A percentile compares a stretch with the other conserved stretches of the same genome.
Evolutionary conservation across 2,888 invertebrate genomes (phyloP).

Genomic region (Scaptomyza tumidula): DNA sequence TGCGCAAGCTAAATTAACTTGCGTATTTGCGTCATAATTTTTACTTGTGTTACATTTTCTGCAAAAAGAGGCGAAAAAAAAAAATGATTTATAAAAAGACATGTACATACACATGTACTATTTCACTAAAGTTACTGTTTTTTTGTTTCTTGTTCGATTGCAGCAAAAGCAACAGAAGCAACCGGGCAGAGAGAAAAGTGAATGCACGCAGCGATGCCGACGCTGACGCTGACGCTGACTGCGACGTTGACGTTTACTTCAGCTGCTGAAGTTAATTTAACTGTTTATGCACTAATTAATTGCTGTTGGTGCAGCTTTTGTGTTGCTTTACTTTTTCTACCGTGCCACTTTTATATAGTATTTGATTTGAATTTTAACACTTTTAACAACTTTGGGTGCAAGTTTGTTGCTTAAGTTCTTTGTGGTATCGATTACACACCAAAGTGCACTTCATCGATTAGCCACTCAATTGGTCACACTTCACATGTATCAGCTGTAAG

Average conservation of each 20-base stretch:
- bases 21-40: conserved; percentile 62
- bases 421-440: conserved; percentile 30
- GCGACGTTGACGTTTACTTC: neutral
- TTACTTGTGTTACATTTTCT: conserved; percentile 56
- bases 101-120: conserved; percentile 10
- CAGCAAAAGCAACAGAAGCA: conserved; percentile 45
- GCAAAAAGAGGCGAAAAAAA: conserved; percentile 18
- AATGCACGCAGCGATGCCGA: conserved; percentile 59
- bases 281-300: conserved; percentile 83
- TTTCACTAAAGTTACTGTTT: conserved; percentile 31
- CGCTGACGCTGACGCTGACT: conserved; percentile 10
- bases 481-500: neutral
- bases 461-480: conserved; percentile 18
- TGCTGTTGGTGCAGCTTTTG: conserved; percentile 34
- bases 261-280: conserved; percentile 75
- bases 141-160: conserved; percentile 27
- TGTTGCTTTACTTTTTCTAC: conserved; percentile 24
- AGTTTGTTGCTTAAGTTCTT: conserved; percentile 79
- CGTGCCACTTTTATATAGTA: conserved; percentile 18
- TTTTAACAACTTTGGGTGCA: neutral
- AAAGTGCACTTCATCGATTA: neutral
- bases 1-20: conserved; percentile 55
- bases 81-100: neutral
- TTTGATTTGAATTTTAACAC: conserved; percentile 2
- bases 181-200: conserved; percentile 68